A percentile compares a stretch with the other conserved stretches of the same genome.
phyloP scores from a whole-genome alignment of 2,113 vertebrate species.

The Tetrao urogallus region DNA sequence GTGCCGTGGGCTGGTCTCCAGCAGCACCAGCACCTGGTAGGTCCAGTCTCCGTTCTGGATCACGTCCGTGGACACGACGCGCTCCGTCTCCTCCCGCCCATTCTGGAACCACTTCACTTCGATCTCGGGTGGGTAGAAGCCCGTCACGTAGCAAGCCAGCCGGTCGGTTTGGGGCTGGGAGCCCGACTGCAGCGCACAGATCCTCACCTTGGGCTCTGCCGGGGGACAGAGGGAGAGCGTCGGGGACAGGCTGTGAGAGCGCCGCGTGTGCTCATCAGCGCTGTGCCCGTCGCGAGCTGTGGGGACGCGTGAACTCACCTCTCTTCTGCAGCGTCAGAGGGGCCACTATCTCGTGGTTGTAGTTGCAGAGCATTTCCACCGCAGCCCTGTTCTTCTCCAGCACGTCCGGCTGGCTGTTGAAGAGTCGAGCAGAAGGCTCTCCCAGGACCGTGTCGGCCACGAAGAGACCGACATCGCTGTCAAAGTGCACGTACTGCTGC shows the following conservation, averaged over 20 bases:
- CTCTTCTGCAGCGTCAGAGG: rapidly evolving
- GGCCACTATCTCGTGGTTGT: rapidly evolving
- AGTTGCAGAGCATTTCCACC: rapidly evolving
- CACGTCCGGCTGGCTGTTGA: rapidly evolving
- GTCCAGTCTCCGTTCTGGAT: neutral
- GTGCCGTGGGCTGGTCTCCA: neutral
- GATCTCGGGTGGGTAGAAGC: rapidly evolving
- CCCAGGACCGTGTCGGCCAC: neutral
- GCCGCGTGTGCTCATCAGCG: too few species aligned
- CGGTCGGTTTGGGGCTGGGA: neutral
- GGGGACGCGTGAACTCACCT: neutral
- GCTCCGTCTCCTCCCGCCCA: neutral
- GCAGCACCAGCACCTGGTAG: neutral
- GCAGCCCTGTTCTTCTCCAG: rapidly evolving
- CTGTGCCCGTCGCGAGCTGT: too few species aligned
- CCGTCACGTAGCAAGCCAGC: neutral
- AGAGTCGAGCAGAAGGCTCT: rapidly evolving
- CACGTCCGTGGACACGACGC: neutral
- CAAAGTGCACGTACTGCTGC: rapidly evolving
- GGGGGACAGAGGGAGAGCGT: neutral
- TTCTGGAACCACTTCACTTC: neutral
- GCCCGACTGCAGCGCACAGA: neutral
- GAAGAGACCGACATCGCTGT: rapidly evolving
- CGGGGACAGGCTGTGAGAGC: too few species aligned
- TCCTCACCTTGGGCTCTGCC: rapidly evolving